These are phyloP conservation scores for Neogobius melanostomus DNA, from an alignment of 2,113 vertebrate species.

Conservation along the genomic window DNA sequence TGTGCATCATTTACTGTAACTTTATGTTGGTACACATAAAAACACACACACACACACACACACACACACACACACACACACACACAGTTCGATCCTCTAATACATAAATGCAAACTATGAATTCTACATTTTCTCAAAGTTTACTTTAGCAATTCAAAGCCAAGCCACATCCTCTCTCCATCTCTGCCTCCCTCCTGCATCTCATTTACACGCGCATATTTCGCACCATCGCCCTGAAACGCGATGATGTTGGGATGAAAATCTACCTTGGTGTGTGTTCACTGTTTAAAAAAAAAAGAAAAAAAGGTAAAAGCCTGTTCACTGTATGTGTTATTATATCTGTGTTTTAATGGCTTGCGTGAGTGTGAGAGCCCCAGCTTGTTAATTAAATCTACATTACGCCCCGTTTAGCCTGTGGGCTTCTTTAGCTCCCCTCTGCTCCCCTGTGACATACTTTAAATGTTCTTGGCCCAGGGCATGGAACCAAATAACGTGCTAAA, in stretches of 20 bases:
- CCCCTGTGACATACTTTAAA: constrained; percentile 68
- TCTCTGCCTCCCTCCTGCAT: constrained; percentile 63
- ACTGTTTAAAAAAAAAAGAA: not conserved
- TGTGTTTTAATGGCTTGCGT: constrained; percentile 27
- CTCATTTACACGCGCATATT: constrained; percentile 76
- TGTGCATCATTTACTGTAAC: no score
- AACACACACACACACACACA: no score
- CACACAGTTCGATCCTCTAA: constrained; percentile 31
- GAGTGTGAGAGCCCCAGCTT: constrained; percentile 36
- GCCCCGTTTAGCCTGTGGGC: constrained; percentile 43
- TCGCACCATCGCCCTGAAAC: constrained; percentile 55
- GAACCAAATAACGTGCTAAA: constrained; percentile 77
- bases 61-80: no score
- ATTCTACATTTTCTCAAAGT: constrained; percentile 42
- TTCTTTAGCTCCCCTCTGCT: constrained; percentile 39
- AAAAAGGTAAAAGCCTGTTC: constrained; percentile 22
- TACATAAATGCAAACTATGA: constrained; percentile 56
- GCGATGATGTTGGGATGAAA: constrained; percentile 47
- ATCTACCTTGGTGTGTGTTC: constrained; percentile 15
- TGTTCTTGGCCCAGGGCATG: constrained; percentile 69
- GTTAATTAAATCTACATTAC: constrained; percentile 76
- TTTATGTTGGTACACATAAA: no score
- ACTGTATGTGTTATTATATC: constrained; percentile 22
- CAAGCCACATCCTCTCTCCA: constrained; percentile 59
- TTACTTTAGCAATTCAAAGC: constrained; percentile 57